A percentile compares a stretch with the other conserved stretches of the same genome.
Conservation (phyloP, 1,140 invertebrate genomes). For the Cydia strobilella region DNA sequence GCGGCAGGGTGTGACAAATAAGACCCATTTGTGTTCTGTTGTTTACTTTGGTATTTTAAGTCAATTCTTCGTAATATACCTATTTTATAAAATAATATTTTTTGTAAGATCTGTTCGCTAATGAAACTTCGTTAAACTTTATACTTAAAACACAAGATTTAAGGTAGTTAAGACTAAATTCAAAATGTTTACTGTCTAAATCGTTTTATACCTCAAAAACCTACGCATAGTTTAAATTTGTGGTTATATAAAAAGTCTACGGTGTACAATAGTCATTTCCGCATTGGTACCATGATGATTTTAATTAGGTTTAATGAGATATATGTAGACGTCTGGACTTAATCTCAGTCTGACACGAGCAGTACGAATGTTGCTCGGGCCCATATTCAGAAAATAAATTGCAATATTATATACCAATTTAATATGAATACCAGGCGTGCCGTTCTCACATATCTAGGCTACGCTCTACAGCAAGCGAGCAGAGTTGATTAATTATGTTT, state of each 20-base stretch:
- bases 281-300: background rate
- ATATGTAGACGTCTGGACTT: background rate
- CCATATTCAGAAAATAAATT: background rate
- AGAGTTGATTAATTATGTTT: background rate
- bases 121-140: background rate
- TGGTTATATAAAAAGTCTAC: too few species aligned
- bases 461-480: background rate
- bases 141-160: too few species aligned
- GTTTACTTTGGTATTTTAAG: background rate
- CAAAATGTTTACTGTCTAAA: too few species aligned
- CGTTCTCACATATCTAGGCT: too few species aligned
- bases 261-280: background rate
- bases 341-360: constrained; percentile 18
- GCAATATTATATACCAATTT: background rate
- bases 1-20: background rate
- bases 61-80: background rate
- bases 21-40: background rate
- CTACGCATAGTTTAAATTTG: too few species aligned
- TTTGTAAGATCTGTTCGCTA: background rate
- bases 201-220: too few species aligned
- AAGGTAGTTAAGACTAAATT: too few species aligned
- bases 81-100: background rate
- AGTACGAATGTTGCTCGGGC: background rate
- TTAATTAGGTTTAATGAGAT: background rate
- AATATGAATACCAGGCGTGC: background rate